Evolutionary conservation across 2,797 vertebrate species (phyloP).

Genomic region (Rhynchotus rufescens): DNA sequence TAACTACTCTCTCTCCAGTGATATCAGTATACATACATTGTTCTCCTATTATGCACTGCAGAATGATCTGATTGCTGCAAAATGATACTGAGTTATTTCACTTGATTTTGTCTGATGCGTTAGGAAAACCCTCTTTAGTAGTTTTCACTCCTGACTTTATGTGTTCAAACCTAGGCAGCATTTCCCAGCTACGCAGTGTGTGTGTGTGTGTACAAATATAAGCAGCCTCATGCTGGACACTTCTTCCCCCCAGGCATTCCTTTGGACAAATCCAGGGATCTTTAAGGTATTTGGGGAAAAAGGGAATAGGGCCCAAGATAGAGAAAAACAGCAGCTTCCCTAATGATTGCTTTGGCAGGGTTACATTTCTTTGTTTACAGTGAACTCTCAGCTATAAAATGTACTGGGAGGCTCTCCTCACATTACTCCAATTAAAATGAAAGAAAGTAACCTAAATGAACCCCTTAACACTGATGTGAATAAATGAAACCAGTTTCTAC

Average conservation of each 20-base stretch:
- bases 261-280: neutral
- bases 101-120: constrained; percentile 10
- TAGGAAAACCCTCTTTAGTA: neutral
- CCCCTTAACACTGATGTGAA: constrained; percentile 71
- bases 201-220: neutral
- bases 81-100: neutral
- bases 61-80: constrained; percentile 1
- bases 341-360: constrained; percentile 60
- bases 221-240: neutral
- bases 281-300: neutral
- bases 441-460: constrained; percentile 73
- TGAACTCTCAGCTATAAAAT: constrained; percentile 68
- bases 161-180: constrained; percentile 18
- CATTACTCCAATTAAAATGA: constrained; percentile 72
- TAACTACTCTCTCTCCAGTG: neutral
- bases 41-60: neutral
- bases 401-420: constrained; percentile 55
- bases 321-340: constrained; percentile 52
- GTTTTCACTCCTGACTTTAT: neutral
- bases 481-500: constrained; percentile 69
- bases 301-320: constrained; percentile 12
- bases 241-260: neutral
- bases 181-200: neutral
- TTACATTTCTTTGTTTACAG: constrained; percentile 61
- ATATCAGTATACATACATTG: neutral